A percentile compares a stretch with the other conserved stretches of the same genome.
Evolutionary conservation across 2,797 vertebrate genomes (phyloP).

Genomic region (Pyrocephalus nanus): DNA sequence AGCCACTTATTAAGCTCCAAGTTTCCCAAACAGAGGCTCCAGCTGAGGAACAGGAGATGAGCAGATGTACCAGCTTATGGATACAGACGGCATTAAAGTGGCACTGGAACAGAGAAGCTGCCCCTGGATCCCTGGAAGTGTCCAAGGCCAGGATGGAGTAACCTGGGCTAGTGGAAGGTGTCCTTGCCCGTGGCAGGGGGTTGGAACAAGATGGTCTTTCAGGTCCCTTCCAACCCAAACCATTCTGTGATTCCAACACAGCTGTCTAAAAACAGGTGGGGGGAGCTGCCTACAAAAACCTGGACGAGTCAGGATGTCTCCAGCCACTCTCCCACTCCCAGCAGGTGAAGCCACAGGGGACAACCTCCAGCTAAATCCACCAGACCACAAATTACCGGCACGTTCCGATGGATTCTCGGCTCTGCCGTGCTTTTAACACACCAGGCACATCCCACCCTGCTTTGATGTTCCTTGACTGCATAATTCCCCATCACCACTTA

Average conservation of each 20-base stretch:
- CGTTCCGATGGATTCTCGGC: rapidly evolving
- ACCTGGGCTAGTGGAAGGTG: background rate
- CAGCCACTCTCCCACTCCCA: background rate
- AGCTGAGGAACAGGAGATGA: background rate
- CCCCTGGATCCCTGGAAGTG: background rate
- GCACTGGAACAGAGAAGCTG: background rate
- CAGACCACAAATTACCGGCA: background rate
- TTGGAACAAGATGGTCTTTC: background rate
- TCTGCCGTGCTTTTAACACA: background rate
- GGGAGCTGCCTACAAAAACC: background rate
- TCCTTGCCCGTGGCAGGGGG: background rate
- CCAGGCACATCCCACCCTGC: background rate
- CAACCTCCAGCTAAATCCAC: background rate
- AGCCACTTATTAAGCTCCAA: background rate
- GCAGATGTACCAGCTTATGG: background rate
- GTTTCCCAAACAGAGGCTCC: background rate
- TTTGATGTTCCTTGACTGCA: background rate
- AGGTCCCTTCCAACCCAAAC: background rate
- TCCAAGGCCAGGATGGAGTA: too few species aligned
- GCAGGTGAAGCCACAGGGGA: background rate
- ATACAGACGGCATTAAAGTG: background rate
- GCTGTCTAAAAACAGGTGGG: background rate
- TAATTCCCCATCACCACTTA: background rate
- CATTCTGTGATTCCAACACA: background rate
- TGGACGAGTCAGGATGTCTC: background rate